Evolutionary conservation across 1,140 invertebrate genomes (phyloP).

Genomic region (Tetraneura akinire): DNA sequence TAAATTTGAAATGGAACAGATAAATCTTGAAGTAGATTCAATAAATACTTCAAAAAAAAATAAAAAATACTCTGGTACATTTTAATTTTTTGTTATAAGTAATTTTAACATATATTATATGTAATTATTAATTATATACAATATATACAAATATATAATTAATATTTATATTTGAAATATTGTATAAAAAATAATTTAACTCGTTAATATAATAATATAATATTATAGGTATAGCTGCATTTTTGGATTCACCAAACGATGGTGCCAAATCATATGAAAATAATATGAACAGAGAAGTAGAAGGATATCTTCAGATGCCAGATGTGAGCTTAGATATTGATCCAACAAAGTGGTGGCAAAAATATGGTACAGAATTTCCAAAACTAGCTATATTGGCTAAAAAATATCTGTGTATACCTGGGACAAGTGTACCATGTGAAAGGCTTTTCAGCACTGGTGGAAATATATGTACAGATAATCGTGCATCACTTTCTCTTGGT

Average conservation of each 20-base stretch:
- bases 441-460: background rate
- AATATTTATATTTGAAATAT: background rate
- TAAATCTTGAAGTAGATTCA: background rate
- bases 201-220: too few relatives aligned
- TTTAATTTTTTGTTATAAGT: background rate
- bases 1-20: background rate
- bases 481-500: background rate
- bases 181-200: background rate
- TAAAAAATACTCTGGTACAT: background rate
- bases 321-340: background rate
- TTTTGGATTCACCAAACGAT: background rate
- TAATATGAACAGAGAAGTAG: background rate
- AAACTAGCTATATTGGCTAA: background rate
- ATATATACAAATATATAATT: background rate
- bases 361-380: background rate
- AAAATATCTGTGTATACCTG: background rate
- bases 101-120: background rate
- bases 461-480: background rate
- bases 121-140: background rate
- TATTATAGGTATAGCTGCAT: background rate
- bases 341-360: background rate
- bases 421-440: background rate
- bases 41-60: background rate
- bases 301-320: background rate
- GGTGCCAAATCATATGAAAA: background rate